A percentile compares a stretch with the other conserved stretches of the same genome.
Evolutionary conservation across 2,113 vertebrate species (phyloP).

Genomic region (Oryzias melastigma): DNA sequence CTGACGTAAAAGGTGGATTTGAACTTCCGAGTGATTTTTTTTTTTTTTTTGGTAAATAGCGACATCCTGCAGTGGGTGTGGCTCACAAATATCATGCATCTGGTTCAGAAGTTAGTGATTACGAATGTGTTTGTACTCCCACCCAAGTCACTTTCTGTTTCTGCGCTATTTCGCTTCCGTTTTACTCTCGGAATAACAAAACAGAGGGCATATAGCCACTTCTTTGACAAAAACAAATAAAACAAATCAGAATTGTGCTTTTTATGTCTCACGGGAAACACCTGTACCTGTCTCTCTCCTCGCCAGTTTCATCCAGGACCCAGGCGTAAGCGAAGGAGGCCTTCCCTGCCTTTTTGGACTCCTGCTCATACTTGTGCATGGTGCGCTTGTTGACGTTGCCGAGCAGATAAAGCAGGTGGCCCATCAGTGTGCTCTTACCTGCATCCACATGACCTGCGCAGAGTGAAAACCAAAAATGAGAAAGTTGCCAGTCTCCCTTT

Average conservation of each 20-base stretch:
- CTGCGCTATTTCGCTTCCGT: slow-evolving; percentile 36
- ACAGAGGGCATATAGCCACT: background rate
- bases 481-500: too few relatives aligned
- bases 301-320: slow-evolving; percentile 98
- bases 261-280: too few relatives aligned
- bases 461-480: background rate
- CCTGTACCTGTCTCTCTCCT: slow-evolving; percentile 93
- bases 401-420: slow-evolving; percentile 93
- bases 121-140: slow-evolving; percentile 20
- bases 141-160: slow-evolving; percentile 58
- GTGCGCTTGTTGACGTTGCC: slow-evolving; percentile 97
- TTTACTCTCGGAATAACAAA: slow-evolving; percentile 29
- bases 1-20: background rate
- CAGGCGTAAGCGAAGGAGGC: slow-evolving; percentile 97
- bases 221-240: background rate
- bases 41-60: background rate
- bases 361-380: slow-evolving; percentile 98
- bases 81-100: slow-evolving; percentile 16
- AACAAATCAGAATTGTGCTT: too few relatives aligned
- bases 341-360: slow-evolving; percentile 97
- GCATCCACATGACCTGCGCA: slow-evolving; percentile 93
- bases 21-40: background rate
- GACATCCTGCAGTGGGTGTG: slow-evolving; percentile 7
- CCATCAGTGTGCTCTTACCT: slow-evolving; percentile 98
- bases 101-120: slow-evolving; percentile 31